Conservation (phyloP, 2,797 vertebrate species). For the Acomys russatus region DNA sequence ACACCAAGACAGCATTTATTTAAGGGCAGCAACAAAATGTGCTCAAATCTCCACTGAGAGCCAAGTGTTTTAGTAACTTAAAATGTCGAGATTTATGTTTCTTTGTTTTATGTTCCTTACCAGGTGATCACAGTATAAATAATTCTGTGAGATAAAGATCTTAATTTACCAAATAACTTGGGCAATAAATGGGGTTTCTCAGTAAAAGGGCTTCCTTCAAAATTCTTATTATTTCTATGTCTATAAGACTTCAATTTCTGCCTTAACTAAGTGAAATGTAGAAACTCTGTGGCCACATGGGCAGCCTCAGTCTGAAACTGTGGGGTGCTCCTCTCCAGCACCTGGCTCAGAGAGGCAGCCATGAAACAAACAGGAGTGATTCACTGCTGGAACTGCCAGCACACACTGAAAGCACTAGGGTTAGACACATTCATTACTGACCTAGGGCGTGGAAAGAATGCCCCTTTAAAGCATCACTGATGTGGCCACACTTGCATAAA, state of each 20-base stretch:
- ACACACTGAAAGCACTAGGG: slow-evolving; percentile 10
- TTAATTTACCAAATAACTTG: slow-evolving; percentile 44
- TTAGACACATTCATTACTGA: background rate
- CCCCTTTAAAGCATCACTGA: slow-evolving; percentile 1
- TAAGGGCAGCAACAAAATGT: slow-evolving; percentile 24
- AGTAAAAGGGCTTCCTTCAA: slow-evolving; percentile 34
- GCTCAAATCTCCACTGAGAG: background rate
- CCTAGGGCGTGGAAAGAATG: background rate
- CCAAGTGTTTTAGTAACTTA: background rate
- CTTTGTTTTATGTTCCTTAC: slow-evolving; percentile 41
- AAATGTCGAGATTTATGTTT: slow-evolving; percentile 4
- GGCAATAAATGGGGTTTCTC: slow-evolving; percentile 15
- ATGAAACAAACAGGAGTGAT: background rate
- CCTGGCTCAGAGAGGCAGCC: slow-evolving; percentile 8
- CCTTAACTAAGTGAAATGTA: background rate
- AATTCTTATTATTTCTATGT: slow-evolving; percentile 13
- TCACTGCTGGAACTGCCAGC: background rate
- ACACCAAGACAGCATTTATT: slow-evolving; percentile 12
- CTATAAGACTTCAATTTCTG: slow-evolving; percentile 47
- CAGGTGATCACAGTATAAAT: background rate
- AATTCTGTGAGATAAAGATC: background rate
- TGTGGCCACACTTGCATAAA: background rate
- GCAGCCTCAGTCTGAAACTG: background rate
- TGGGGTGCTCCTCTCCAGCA: background rate
- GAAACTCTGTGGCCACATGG: background rate